These are phyloP conservation scores for Bombus pyrosoma DNA, from an alignment of 1,140 invertebrate genomes.

Conservation along the genomic window DNA sequence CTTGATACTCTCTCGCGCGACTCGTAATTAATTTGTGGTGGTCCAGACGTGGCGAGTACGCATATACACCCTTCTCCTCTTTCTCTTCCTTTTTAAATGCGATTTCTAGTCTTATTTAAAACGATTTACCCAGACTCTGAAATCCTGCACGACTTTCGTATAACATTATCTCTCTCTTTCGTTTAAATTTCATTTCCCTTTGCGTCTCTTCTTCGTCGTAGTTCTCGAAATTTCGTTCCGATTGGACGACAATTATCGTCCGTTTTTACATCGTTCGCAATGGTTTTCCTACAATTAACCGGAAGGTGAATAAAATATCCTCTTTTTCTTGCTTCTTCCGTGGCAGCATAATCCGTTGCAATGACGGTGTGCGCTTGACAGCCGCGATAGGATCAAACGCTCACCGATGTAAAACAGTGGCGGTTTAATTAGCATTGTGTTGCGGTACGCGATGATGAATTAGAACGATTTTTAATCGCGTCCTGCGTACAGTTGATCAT, in stretches of 20 bases:
- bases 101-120: background rate
- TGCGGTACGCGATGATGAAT: constrained; percentile 4
- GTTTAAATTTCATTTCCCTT: background rate
- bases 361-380: constrained; percentile 42
- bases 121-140: background rate
- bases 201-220: fast-evolving
- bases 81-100: background rate
- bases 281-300: constrained; percentile 49
- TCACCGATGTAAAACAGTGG: constrained; percentile 1
- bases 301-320: constrained; percentile 58
- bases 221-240: background rate
- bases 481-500: too few relatives aligned
- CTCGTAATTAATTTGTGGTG: constrained; percentile 50
- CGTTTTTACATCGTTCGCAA: constrained; percentile 13
- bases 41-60: constrained; percentile 33
- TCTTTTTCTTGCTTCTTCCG: constrained; percentile 8
- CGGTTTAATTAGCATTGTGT: constrained; percentile 14
- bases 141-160: background rate
- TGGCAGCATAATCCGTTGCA: constrained; percentile 29
- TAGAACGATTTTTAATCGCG: background rate
- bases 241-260: background rate
- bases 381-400: constrained; percentile 35
- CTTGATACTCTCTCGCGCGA: constrained; percentile 19
- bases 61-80: background rate
- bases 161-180: too few relatives aligned